These are phyloP conservation scores for Tyria jacobaeae DNA, from an alignment of 2,888 invertebrate species.

Conservation along the genomic window DNA sequence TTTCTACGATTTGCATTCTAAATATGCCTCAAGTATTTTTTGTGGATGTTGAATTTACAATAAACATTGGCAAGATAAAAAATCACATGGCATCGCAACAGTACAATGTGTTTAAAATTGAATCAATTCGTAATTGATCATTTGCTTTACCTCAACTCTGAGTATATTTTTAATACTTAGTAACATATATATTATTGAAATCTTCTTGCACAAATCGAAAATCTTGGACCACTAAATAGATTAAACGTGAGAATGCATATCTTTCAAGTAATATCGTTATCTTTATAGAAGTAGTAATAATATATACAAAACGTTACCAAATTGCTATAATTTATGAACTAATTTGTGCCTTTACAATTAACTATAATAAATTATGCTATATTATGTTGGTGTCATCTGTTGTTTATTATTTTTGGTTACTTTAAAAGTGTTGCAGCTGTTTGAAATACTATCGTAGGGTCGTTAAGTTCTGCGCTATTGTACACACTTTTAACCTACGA, in stretches of 20 bases:
- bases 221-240: slow-evolving; percentile 52
- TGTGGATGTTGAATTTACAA: slow-evolving; percentile 21
- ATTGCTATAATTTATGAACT: slow-evolving; percentile 61
- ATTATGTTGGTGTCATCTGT: slow-evolving; percentile 51
- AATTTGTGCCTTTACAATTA: slow-evolving; percentile 65
- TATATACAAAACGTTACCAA: slow-evolving; percentile 72
- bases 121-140: slow-evolving; percentile 27
- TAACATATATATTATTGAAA: slow-evolving; percentile 23
- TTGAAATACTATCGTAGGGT: slow-evolving; percentile 40
- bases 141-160: slow-evolving; percentile 32
- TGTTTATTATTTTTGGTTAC: slow-evolving; percentile 56
- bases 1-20: slow-evolving; percentile 41
- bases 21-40: slow-evolving; percentile 18
- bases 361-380: slow-evolving; percentile 52
- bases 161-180: slow-evolving; percentile 48
- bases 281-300: slow-evolving; percentile 38
- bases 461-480: background rate
- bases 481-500: background rate
- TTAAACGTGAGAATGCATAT: slow-evolving; percentile 28
- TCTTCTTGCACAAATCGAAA: slow-evolving; percentile 48
- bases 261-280: slow-evolving; percentile 39
- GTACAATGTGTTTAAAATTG: slow-evolving; percentile 30
- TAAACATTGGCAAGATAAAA: slow-evolving; percentile 17
- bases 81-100: slow-evolving; percentile 4
- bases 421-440: slow-evolving; percentile 55